Percentiles rank a stretch among this genome's conserved stretches.
phyloP scores from a whole-genome alignment of 2,797 vertebrate genomes.

The Spondyliosoma cantharus region DNA sequence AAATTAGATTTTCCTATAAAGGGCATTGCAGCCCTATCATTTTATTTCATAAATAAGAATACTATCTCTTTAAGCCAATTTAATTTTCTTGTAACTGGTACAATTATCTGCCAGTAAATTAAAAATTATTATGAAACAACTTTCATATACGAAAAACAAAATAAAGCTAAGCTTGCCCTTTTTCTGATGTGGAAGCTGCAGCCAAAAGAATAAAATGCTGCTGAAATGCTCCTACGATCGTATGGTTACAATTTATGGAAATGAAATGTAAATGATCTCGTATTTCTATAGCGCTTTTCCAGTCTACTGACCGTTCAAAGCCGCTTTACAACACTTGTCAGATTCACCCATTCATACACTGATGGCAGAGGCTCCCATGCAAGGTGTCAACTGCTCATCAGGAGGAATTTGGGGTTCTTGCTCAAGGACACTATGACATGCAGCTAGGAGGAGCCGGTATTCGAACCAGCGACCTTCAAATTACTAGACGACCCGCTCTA shows the following conservation, averaged over 20 bases:
- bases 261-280: no score
- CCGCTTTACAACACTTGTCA: no score
- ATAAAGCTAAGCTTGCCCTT: slow-evolving; percentile 2
- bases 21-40: neutral
- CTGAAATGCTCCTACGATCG: neutral
- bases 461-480: no score
- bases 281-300: no score
- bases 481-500: no score
- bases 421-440: no score
- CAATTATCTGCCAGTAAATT: neutral
- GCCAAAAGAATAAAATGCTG: neutral
- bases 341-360: no score
- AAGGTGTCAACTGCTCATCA: no score
- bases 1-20: neutral
- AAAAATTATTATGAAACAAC: neutral
- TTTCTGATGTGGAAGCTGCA: neutral
- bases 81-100: neutral
- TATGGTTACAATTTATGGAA: neutral
- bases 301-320: no score
- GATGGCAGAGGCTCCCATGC: no score
- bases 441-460: no score
- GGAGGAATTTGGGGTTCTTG: no score
- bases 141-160: neutral
- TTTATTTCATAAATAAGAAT: neutral
- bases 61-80: neutral